These are phyloP conservation scores for Gorsachius magnificus DNA, from an alignment of 2,797 vertebrate species.

Conservation along the genomic window DNA sequence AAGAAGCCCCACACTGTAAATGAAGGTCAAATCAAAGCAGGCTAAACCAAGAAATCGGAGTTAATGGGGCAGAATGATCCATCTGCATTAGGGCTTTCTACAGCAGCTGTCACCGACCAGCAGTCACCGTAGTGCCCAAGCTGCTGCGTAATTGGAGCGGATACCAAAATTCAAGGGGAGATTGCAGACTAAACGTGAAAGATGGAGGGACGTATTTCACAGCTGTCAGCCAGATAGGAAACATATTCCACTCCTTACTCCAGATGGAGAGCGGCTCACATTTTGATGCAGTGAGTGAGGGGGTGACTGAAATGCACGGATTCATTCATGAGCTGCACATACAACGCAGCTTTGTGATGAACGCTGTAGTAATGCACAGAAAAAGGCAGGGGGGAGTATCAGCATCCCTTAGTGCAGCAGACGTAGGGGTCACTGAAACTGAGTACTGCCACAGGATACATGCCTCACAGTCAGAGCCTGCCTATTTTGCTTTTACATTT, in stretches of 20 bases:
- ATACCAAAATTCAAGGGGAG: neutral
- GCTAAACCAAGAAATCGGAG: neutral
- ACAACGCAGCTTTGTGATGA: neutral
- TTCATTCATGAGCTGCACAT: neutral
- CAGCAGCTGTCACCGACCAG: neutral
- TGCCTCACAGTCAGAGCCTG: neutral
- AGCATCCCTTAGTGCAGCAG: neutral
- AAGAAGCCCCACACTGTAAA: neutral
- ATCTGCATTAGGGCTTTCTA: neutral
- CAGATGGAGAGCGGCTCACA: neutral
- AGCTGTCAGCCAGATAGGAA: slow-evolving; percentile 3
- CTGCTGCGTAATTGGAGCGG: neutral
- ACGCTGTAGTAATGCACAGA: neutral
- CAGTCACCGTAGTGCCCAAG: neutral
- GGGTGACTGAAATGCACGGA: neutral
- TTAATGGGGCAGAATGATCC: neutral
- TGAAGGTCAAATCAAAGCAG: slow-evolving; percentile 6
- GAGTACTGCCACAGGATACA: neutral
- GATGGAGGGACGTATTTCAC: neutral
- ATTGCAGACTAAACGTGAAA: neutral
- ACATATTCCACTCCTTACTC: neutral
- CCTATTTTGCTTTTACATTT: neutral
- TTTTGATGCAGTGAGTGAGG: neutral
- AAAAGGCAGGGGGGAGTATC: neutral
- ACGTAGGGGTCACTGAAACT: neutral